phyloP scores from a whole-genome alignment of 2,797 vertebrate genomes.

The Mastacembelus armatus region DNA sequence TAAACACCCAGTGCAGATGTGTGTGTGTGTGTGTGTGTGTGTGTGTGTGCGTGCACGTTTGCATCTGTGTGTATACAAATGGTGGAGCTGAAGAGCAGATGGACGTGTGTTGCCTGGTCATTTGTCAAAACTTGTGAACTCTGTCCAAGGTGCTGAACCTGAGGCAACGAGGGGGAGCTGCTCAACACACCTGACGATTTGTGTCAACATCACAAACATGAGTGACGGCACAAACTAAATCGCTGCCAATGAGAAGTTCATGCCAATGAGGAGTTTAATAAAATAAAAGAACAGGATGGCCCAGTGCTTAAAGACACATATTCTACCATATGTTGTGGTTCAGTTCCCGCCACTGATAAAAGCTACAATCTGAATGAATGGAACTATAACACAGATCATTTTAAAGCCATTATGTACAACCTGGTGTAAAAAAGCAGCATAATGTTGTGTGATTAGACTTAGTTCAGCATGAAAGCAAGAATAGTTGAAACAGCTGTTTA shows the following conservation, averaged over 20 bases:
- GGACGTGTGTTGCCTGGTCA: slow-evolving; percentile 48
- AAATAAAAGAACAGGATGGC: not conserved
- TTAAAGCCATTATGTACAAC: too few relatives aligned
- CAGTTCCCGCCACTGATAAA: too few relatives aligned
- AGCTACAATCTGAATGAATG: too few relatives aligned
- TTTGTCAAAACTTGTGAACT: slow-evolving; percentile 62
- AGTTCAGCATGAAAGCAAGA: too few relatives aligned
- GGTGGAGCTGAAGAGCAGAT: slow-evolving; percentile 44
- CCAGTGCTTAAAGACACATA: not conserved
- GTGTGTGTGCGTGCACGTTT: not conserved
- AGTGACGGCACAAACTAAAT: not conserved
- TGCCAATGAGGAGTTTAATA: not conserved
- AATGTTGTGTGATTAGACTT: too few relatives aligned
- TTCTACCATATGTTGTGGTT: too few relatives aligned
- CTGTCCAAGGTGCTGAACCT: slow-evolving; percentile 68
- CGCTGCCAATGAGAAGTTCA: not conserved
- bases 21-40: not conserved
- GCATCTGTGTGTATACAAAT: slow-evolving; percentile 20
- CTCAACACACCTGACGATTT: slow-evolving; percentile 29
- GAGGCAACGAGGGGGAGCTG: slow-evolving; percentile 35
- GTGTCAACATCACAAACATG: slow-evolving; percentile 36
- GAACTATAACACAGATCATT: too few relatives aligned
- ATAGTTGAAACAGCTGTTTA: not conserved
- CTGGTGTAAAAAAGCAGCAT: too few relatives aligned
- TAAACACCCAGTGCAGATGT: too few relatives aligned